Base-by-base conservation (phyloP, 2,888 invertebrate genomes). In the Eupithecia abbreviata region DNA sequence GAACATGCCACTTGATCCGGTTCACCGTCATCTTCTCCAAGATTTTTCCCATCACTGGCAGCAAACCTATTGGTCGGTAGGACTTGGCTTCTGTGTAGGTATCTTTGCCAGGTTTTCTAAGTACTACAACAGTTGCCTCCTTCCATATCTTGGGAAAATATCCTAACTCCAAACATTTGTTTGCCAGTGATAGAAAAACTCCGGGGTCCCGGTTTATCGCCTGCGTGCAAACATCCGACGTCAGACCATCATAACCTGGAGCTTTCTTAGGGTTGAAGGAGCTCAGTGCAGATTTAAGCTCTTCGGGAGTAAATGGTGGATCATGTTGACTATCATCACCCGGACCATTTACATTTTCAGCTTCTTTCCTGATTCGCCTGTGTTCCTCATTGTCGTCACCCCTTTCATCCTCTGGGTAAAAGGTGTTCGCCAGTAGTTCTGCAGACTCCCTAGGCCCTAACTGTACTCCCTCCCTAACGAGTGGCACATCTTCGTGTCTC, bases 41-140 rank as follows among this genome's bases (percentile, higher is more conserved):
- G 0, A 82, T 72, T 51, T 82, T 79, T 6, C 80, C 82, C 4
- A 85, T 65, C 0, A 84, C 77, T 0, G 83, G 79, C 65, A 85
- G 76, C 0, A 83, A 73, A 0, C 84, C 84, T 9, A 84, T 83
- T 0, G 82, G 83, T 62, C 82, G 70, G n/a, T 82, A 82, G 0
- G 81, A 77, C 49, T 83, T 84, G 9, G 82, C 81, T 41, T 41
- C 67, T 2, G 80, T 65, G n/a, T 69, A 74, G n/a, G 41, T 13
- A 0, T 47, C 47, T 10, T 74, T 74, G 41, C 49, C 65, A 18
- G 74, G 74, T 42, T 74, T 74, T 5, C 65, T 45, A 6, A 74
- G 10, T 0, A 67, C 67, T 4, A 75, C 72, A 1, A 75, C 75
- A 47, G 68, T 75, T 3, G 75, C 75, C 12, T 75, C 75, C 30